Evolutionary conservation across 2,797 vertebrate species (phyloP).

Genomic region (Tauraco hartlaubi): DNA sequence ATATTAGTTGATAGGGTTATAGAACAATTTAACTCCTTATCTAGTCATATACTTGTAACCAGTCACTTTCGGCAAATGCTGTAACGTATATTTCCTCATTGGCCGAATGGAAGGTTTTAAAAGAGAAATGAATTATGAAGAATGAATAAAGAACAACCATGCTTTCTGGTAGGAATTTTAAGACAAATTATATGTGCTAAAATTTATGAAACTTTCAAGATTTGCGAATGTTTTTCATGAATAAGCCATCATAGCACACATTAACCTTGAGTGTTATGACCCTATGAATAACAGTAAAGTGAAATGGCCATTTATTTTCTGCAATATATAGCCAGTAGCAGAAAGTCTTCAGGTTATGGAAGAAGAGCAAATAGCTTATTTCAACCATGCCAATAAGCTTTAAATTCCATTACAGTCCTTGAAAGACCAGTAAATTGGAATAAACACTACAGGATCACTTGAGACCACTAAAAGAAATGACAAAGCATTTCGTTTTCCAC

Average conservation of each 20-base stretch:
- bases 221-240: not conserved
- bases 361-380: not conserved
- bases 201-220: conserved; percentile 10
- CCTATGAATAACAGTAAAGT: not conserved
- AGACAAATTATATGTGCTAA: not conserved
- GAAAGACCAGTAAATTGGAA: not conserved
- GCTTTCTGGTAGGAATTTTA: not conserved
- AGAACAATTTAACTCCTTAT: not conserved
- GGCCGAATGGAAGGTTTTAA: not conserved
- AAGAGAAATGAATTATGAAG: not conserved
- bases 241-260: not conserved
- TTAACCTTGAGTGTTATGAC: not conserved
- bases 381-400: not conserved
- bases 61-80: not conserved
- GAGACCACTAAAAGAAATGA: not conserved
- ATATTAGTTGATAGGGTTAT: not conserved
- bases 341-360: not conserved
- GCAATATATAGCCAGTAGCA: not conserved
- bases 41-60: not conserved
- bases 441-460: not conserved
- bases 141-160: not conserved
- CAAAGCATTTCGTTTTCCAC: not conserved
- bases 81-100: not conserved
- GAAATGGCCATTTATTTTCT: conserved; percentile 26
- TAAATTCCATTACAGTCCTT: not conserved